These are phyloP conservation scores for Pachyuromys duprasi DNA, from an alignment of 2,797 vertebrate genomes.

Conservation along the genomic window DNA sequence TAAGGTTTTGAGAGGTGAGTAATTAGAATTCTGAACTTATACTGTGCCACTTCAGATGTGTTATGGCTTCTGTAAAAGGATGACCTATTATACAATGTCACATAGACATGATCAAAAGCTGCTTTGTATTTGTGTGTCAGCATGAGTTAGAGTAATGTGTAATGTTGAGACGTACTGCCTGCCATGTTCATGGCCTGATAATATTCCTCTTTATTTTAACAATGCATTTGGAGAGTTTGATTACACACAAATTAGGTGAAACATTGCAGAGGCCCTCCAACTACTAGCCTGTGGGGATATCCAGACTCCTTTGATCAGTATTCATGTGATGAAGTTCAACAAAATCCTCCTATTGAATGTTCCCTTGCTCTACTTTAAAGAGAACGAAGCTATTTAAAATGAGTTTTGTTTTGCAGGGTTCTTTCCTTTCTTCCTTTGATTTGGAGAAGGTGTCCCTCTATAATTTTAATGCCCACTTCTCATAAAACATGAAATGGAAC, in stretches of 20 bases:
- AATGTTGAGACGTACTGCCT: not conserved
- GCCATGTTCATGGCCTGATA: not conserved
- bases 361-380: conserved; percentile 61
- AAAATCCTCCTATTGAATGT: conserved; percentile 45
- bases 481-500: conserved; percentile 40
- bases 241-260: conserved; percentile 42
- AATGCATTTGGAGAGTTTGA: not conserved
- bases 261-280: conserved; percentile 10
- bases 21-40: conserved; percentile 1
- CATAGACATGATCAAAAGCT: not conserved
- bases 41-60: not conserved
- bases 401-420: conserved; percentile 41
- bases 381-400: conserved; percentile 51
- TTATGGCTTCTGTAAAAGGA: not conserved
- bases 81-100: not conserved
- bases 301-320: conserved; percentile 60
- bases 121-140: not conserved
- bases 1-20: not conserved
- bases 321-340: conserved; percentile 41
- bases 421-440: conserved; percentile 64
- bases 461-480: conserved; percentile 61
- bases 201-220: conserved; percentile 32
- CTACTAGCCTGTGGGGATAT: conserved; percentile 34
- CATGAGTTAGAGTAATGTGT: not conserved
- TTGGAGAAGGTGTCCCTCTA: conserved; percentile 61